Conservation (phyloP, 2,888 invertebrate genomes). For the Folsomia candida region DNA sequence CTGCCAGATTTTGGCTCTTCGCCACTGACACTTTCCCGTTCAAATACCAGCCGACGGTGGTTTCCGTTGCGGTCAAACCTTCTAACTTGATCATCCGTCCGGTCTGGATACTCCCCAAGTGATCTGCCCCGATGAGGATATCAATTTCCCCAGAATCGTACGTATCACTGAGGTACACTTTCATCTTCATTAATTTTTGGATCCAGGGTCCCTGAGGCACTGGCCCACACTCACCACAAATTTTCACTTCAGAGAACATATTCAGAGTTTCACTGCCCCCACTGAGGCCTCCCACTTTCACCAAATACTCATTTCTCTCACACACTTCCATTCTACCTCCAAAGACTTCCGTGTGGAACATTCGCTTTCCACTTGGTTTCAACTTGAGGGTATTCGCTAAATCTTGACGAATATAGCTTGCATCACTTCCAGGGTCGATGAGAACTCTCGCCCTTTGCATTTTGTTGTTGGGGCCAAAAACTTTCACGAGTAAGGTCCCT, state of each 20-base stretch:
- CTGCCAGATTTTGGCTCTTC: neutral
- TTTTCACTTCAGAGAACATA: too few relatives aligned
- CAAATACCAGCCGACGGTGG: too few relatives aligned
- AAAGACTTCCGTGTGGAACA: too few relatives aligned
- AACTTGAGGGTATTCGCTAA: neutral
- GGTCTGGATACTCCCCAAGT: neutral
- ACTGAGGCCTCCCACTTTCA: too few relatives aligned
- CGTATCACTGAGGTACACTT: neutral
- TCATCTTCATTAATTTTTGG: neutral
- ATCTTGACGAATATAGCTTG: conserved; percentile 2
- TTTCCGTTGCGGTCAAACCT: neutral
- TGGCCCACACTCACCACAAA: too few relatives aligned
- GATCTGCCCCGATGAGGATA: neutral
- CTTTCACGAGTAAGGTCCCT: too few relatives aligned
- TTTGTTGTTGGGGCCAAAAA: too few relatives aligned
- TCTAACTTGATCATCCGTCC: neutral
- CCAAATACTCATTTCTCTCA: too few relatives aligned
- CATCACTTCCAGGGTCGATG: neutral
- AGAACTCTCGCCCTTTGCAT: neutral
- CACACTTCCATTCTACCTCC: too few relatives aligned
- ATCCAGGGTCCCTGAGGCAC: neutral
- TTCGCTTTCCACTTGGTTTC: too few relatives aligned
- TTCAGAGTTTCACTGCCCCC: too few relatives aligned
- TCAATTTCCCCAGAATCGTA: neutral
- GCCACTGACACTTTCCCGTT: neutral